Conservation (phyloP, 1,140 invertebrate genomes). For the Gonioctena quinquepunctata region DNA sequence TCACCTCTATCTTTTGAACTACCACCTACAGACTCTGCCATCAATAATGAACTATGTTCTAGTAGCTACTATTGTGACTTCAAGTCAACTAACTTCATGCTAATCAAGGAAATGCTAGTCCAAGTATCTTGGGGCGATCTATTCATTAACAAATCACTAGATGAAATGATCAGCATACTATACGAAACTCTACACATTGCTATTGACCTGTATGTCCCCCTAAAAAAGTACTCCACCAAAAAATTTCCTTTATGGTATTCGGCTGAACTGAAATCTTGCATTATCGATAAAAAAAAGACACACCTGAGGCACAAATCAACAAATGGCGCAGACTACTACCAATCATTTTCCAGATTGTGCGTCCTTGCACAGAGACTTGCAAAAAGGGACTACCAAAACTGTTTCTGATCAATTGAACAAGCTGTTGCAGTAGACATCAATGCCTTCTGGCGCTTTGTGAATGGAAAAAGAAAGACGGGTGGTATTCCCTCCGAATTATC, state of each 20-base stretch:
- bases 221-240: not conserved
- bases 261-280: no score
- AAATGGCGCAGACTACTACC: not conserved
- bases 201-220: no score
- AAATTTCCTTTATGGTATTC: not conserved
- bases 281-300: no score
- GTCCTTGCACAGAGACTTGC: no score
- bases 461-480: not conserved
- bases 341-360: not conserved
- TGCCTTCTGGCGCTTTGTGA: not conserved
- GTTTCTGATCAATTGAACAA: not conserved
- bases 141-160: not conserved
- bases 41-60: not conserved
- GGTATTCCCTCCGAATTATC: not conserved
- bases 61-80: not conserved
- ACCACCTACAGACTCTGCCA: not conserved
- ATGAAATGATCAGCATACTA: not conserved
- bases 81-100: not conserved
- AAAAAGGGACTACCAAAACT: not conserved
- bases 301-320: no score
- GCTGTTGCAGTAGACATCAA: not conserved
- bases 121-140: not conserved
- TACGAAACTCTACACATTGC: not conserved
- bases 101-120: not conserved
- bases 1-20: not conserved